Conservation (phyloP, 2,797 vertebrate species). For the Chanos chanos region DNA sequence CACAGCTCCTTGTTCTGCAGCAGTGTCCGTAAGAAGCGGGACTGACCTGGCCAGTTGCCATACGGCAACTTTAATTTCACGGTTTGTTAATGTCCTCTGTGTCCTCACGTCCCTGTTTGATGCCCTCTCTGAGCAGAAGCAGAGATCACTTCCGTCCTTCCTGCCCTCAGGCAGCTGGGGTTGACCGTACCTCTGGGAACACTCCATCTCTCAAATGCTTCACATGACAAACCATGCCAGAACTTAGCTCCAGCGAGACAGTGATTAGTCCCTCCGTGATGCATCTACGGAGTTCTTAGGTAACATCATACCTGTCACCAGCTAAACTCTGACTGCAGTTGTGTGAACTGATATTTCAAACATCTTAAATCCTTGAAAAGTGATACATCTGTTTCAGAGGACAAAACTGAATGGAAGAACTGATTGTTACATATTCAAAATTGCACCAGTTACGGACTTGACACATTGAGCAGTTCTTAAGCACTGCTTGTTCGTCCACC, state of each 20-base stretch:
- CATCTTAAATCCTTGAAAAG: too few species aligned
- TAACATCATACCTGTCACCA: too few species aligned
- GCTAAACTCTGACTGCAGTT: too few species aligned
- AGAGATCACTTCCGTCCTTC: slow-evolving; percentile 52
- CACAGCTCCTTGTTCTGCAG: slow-evolving; percentile 47
- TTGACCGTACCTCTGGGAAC: slow-evolving; percentile 39
- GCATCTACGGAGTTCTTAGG: too few species aligned
- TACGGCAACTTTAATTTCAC: slow-evolving; percentile 75
- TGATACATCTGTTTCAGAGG: too few species aligned
- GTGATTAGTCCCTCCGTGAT: too few species aligned
- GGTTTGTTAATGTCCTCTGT: slow-evolving; percentile 75
- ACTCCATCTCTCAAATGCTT: slow-evolving; percentile 33
- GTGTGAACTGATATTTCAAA: too few species aligned
- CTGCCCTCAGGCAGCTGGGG: slow-evolving; percentile 48
- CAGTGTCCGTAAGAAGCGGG: slow-evolving; percentile 53
- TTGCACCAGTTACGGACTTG: too few species aligned
- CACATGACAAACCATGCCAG: slow-evolving; percentile 43
- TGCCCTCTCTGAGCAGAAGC: slow-evolving; percentile 52
- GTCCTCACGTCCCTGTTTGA: slow-evolving; percentile 35
- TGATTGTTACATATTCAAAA: too few species aligned
- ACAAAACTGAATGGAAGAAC: too few species aligned
- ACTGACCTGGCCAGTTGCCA: slow-evolving; percentile 58
- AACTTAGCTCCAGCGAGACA: slow-evolving; percentile 2
- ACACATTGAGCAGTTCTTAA: too few species aligned
- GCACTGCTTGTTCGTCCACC: too few species aligned